Percentiles rank a stretch among this genome's conserved stretches.
phyloP scores from a whole-genome alignment of 2,797 vertebrate species.

The Enoplosus armatus region DNA sequence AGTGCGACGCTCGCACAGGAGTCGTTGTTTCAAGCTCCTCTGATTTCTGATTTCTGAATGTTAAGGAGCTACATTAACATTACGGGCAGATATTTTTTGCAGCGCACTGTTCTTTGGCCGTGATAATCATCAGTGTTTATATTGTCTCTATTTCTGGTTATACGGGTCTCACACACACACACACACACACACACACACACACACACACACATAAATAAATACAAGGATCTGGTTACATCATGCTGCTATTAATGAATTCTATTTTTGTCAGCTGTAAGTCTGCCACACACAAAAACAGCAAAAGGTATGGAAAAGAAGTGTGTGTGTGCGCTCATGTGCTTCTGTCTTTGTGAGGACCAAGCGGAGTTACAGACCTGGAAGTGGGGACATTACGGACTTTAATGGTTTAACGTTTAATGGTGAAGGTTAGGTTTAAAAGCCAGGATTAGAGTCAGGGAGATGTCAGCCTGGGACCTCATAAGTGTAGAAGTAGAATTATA shows the following conservation, averaged over 20 bases:
- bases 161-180: constrained; percentile 20
- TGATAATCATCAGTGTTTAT: constrained; percentile 59
- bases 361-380: background rate
- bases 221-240: constrained; percentile 38
- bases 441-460: background rate
- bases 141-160: constrained; percentile 59
- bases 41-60: background rate
- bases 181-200: constrained; percentile 15
- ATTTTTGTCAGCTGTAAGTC: constrained; percentile 11
- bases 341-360: background rate
- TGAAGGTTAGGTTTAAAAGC: background rate
- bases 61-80: background rate
- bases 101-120: constrained; percentile 12
- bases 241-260: constrained; percentile 18
- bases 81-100: constrained; percentile 10
- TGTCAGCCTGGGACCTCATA: background rate
- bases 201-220: constrained; percentile 21
- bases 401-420: no score
- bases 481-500: background rate
- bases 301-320: background rate
- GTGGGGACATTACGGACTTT: background rate
- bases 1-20: no score
- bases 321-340: background rate
- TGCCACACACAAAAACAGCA: background rate
- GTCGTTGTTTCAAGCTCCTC: no score